These are phyloP conservation scores for Heliconius eleuchia DNA, from an alignment of 1,140 invertebrate genomes.

Conservation along the genomic window DNA sequence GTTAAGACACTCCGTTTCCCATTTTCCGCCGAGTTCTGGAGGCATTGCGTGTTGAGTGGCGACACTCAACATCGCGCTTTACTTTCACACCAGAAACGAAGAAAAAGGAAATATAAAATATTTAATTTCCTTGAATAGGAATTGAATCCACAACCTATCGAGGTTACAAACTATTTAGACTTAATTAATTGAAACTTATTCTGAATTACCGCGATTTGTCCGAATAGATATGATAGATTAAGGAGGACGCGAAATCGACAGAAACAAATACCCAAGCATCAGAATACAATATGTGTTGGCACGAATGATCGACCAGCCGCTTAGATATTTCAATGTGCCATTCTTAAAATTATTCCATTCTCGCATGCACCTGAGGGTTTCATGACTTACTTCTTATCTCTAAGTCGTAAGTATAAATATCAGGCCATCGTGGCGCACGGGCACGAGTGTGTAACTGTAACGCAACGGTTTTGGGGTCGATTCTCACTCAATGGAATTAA, in stretches of 20 bases:
- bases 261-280: constrained; percentile 27
- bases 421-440: too few species aligned
- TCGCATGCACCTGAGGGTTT: constrained; percentile 15
- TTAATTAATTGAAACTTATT: neutral
- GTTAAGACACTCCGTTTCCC: too few species aligned
- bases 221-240: constrained; percentile 26
- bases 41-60: too few species aligned
- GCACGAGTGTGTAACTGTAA: too few species aligned
- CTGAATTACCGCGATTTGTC: neutral
- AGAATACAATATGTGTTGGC: constrained; percentile 58
- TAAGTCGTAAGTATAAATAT: constrained; percentile 19
- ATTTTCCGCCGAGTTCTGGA: too few species aligned
- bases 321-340: constrained; percentile 64
- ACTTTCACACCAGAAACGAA: too few species aligned
- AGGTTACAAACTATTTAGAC: neutral
- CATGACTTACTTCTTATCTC: constrained; percentile 25
- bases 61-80: too few species aligned
- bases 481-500: too few species aligned
- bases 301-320: constrained; percentile 48
- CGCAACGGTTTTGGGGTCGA: too few species aligned
- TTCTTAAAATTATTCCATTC: constrained; percentile 50
- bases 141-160: too few species aligned
- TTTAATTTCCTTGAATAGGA: too few species aligned
- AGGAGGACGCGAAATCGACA: constrained; percentile 26
- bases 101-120: too few species aligned